Conservation (phyloP, 2,113 vertebrate genomes). For the Numida meleagris region DNA sequence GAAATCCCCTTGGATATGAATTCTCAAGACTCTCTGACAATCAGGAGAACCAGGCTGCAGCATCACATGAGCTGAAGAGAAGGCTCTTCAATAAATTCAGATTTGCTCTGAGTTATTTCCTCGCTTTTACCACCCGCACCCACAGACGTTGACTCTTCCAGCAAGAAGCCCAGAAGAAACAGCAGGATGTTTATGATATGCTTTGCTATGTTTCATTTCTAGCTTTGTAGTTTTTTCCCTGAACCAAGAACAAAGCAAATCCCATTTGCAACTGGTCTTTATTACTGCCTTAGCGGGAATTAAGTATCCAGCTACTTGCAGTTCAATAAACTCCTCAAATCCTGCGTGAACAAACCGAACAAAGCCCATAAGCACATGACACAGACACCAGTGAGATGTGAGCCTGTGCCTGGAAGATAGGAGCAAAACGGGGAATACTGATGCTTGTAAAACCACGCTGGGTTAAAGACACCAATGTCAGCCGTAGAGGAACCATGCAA, state of each 20-base stretch:
- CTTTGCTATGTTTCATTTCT: not conserved
- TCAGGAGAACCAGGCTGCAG: not conserved
- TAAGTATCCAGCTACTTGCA: not conserved
- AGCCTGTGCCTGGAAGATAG: not conserved
- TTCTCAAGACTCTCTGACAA: not conserved
- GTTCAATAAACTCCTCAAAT: not conserved
- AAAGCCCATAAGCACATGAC: not conserved
- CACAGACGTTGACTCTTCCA: not conserved
- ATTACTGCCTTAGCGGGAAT: slow-evolving; percentile 4
- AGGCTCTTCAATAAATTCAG: not conserved
- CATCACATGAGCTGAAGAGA: not conserved
- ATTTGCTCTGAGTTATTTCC: not conserved
- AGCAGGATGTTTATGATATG: not conserved
- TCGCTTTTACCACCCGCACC: not conserved
- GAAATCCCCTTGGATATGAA: not conserved
- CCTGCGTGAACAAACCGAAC: not conserved
- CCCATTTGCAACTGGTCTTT: not conserved
- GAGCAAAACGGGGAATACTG: not conserved
- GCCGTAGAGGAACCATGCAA: not conserved
- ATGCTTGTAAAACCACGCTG: not conserved
- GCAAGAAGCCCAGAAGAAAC: not conserved
- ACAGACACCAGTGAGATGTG: not conserved
- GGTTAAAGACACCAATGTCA: not conserved
- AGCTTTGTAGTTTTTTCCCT: not conserved
- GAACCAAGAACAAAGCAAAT: slow-evolving; percentile 32